A percentile compares a stretch with the other conserved stretches of the same genome.
These are phyloP conservation scores for Heliconius eleuchia DNA, from an alignment of 1,140 invertebrate species.

Conservation along the genomic window DNA sequence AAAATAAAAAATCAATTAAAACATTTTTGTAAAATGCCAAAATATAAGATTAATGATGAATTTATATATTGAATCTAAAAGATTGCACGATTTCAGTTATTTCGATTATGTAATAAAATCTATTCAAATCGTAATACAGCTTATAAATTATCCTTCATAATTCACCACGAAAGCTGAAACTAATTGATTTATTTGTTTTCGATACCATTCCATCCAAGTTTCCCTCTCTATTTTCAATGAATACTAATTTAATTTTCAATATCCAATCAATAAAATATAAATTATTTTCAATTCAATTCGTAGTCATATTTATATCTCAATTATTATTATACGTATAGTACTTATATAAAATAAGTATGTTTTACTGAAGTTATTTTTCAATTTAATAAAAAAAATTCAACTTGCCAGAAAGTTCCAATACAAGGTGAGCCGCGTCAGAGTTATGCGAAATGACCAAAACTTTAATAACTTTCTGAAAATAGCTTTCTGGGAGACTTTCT, in stretches of 20 bases:
- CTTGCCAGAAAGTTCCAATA: background rate
- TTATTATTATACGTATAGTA: background rate
- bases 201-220: background rate
- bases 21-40: background rate
- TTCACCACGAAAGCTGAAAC: background rate
- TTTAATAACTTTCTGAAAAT: background rate
- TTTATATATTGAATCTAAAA: background rate
- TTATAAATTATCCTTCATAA: no score
- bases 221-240: background rate
- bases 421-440: background rate
- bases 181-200: constrained; percentile 6
- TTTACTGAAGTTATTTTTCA: background rate
- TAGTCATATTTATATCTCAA: background rate
- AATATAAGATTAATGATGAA: background rate
- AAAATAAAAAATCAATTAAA: no score
- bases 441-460: background rate
- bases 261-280: background rate
- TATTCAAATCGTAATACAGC: no score
- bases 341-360: background rate
- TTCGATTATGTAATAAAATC: no score
- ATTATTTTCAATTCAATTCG: no score
- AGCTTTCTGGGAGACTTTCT: constrained; percentile 17
- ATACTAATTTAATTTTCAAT: background rate
- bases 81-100: no score
- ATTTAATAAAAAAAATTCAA: background rate